phyloP scores from a whole-genome alignment of 2,888 invertebrate genomes.

The Melipona bicolor region DNA sequence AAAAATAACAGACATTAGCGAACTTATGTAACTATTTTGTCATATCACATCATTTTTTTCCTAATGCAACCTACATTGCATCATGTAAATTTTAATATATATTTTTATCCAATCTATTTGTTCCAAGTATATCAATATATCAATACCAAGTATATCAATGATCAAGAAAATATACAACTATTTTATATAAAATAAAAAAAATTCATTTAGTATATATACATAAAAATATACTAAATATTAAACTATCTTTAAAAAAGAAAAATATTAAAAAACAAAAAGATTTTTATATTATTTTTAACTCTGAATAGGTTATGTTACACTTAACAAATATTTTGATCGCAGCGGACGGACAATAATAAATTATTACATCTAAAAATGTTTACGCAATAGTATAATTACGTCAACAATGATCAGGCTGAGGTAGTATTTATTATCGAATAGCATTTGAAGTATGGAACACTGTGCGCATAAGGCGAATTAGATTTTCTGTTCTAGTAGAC shows the following conservation, averaged over 20 bases:
- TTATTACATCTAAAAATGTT: slow-evolving; percentile 8
- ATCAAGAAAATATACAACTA: background rate
- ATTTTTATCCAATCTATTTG: background rate
- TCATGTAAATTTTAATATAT: background rate
- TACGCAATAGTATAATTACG: slow-evolving; percentile 10
- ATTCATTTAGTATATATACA: background rate
- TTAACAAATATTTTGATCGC: slow-evolving; percentile 13
- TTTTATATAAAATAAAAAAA: background rate
- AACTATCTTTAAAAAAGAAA: background rate
- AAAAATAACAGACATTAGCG: background rate
- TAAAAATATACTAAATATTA: background rate
- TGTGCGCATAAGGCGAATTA: slow-evolving; percentile 13
- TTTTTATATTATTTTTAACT: slow-evolving; percentile 5
- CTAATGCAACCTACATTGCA: background rate
- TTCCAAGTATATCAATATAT: background rate
- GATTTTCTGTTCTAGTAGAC: background rate
- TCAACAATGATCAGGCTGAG: slow-evolving; percentile 5
- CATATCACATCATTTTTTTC: background rate
- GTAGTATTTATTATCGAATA: slow-evolving; percentile 22
- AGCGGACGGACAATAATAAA: background rate
- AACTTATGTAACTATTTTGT: slow-evolving; percentile 12
- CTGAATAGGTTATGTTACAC: slow-evolving; percentile 43
- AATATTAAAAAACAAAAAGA: background rate
- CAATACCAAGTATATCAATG: background rate
- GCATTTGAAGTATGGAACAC: slow-evolving; percentile 23